Base-by-base conservation (phyloP, 2,113 vertebrate species). In the Phainopepla nitens region DNA sequence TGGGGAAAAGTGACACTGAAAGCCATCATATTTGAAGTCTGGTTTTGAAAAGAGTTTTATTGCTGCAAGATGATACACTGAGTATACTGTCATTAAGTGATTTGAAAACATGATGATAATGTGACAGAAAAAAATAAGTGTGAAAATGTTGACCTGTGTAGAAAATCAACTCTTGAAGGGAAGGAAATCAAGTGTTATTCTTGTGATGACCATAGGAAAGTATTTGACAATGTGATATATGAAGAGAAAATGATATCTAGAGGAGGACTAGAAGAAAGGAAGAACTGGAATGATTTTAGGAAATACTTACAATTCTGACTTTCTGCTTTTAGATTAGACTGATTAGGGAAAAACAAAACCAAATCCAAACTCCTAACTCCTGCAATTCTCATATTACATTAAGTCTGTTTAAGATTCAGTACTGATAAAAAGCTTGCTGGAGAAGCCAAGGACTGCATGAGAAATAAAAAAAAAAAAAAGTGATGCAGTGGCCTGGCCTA, bases 21-120 rank as follows among this genome's bases (percentile, higher is more conserved):
- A 93, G 41, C 79, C 47, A 36, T 62, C 89, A 81, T 24, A 29
- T 82, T 79, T 54, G 56, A 82, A 82, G 28, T 50, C 69, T 92
- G 29, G 16, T 95, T 94, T 56, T 45, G 90, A 50, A 87, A 58
- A 62, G 84, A 29, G 27, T 76, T 92, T 87, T 94, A 50, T 82
- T 47, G 56, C 68, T 54, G 44, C 61, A 90, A 65, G 73, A 76
- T 88, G 24, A 35, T 87, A 41, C 33, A 17, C 50, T 56, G 62
- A 81, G 35, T 87, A 6, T 36, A 29, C 28, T 82, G 16, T 86
- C 88, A 87, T 62, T 83, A 89, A 94, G 64, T 90, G 90, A 51
- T 92, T 60, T 89, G 93, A 84, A 91, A 92, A 53, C 69, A 84
- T 69, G 87, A 92, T 87, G 66, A 49, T 85, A 92, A 95, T 72